These are phyloP conservation scores for Limnephilus lunatus DNA, from an alignment of 2,888 invertebrate species.

Conservation along the genomic window DNA sequence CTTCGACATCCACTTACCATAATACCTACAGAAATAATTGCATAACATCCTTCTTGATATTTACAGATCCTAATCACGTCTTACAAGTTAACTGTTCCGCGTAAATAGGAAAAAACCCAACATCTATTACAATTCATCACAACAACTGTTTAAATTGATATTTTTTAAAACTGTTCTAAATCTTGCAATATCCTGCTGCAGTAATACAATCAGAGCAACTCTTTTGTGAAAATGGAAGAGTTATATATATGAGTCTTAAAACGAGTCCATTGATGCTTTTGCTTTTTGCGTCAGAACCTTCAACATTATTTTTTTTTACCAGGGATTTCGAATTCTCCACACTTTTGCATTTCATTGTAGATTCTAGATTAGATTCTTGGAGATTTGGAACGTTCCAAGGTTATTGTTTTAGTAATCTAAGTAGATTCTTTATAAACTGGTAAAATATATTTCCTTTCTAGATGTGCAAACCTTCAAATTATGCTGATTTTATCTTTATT, in stretches of 20 bases:
- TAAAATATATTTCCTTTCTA: background rate
- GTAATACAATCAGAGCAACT: background rate
- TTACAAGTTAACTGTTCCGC: background rate
- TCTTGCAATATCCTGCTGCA: background rate
- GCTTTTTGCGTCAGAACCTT: background rate
- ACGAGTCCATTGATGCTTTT: background rate
- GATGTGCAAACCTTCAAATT: slow-evolving; percentile 11
- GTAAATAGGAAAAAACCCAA: background rate
- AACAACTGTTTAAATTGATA: background rate
- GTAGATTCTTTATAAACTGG: background rate
- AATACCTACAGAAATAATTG: background rate
- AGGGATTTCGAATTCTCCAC: background rate
- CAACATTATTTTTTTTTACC: background rate
- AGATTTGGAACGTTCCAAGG: background rate
- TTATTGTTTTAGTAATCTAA: background rate
- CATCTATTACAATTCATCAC: background rate
- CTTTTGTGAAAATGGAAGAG: background rate
- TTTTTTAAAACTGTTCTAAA: background rate
- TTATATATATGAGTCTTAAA: background rate
- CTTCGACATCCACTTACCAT: background rate
- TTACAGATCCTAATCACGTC: background rate
- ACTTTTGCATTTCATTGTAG: background rate
- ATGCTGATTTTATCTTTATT: slow-evolving; percentile 28
- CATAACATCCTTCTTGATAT: background rate
- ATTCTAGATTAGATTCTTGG: background rate